phyloP scores from a whole-genome alignment of 2,113 vertebrate species.

The Corynorhinus townsendii region DNA sequence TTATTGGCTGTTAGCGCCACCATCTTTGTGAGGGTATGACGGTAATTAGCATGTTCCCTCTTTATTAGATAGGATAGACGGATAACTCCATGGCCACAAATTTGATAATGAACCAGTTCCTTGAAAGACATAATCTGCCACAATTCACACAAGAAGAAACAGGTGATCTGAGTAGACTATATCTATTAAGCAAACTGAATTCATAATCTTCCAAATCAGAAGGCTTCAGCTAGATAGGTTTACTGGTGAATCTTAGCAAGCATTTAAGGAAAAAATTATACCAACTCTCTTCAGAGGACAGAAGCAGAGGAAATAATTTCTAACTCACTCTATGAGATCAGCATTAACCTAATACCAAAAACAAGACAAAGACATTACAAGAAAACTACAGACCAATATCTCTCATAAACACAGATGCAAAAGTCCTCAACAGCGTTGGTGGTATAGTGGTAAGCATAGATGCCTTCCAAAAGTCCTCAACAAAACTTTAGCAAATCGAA shows the following conservation, averaged over 20 bases:
- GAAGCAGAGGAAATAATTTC: neutral
- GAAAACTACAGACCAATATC: neutral
- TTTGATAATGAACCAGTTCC: neutral
- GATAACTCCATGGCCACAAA: neutral
- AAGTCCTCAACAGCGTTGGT: neutral
- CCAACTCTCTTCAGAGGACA: neutral
- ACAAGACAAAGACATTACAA: neutral
- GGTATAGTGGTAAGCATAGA: too few species aligned
- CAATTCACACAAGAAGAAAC: neutral
- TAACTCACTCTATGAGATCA: neutral
- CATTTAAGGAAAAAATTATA: neutral
- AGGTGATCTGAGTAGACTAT: neutral
- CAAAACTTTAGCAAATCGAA: neutral
- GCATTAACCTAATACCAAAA: neutral
- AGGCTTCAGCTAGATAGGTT: neutral
- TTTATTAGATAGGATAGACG: too few species aligned
- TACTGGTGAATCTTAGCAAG: neutral
- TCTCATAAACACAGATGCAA: neutral
- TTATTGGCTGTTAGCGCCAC: too few species aligned
- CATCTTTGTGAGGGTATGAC: too few species aligned
- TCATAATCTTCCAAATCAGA: neutral
- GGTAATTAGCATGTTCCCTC: too few species aligned
- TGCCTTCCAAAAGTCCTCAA: neutral
- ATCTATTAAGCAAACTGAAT: neutral
- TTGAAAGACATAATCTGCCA: neutral